phyloP scores from a whole-genome alignment of 2,888 invertebrate species.

The Diplolepis rosae region DNA sequence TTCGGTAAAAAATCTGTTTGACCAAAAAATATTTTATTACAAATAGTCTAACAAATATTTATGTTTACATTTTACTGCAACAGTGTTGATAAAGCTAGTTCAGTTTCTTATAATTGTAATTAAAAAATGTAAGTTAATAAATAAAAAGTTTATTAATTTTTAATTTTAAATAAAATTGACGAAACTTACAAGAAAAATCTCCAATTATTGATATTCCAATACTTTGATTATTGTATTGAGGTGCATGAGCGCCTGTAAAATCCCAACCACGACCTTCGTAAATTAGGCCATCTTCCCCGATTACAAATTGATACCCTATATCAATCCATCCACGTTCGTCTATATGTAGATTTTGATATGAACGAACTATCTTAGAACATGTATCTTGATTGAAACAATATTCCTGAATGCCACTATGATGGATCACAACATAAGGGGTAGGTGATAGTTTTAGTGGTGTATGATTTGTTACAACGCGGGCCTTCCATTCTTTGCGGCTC shows the following conservation, averaged over 20 bases:
- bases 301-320: constrained; percentile 74
- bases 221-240: constrained; percentile 71
- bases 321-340: constrained; percentile 70
- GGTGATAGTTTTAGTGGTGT: constrained; percentile 55
- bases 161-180: neutral
- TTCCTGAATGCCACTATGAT: constrained; percentile 66
- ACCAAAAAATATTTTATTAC: too few species aligned
- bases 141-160: neutral
- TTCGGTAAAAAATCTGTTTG: constrained; percentile 66
- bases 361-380: constrained; percentile 65
- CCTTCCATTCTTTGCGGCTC: constrained; percentile 67
- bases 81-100: too few species aligned
- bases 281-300: constrained; percentile 75
- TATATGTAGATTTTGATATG: constrained; percentile 70
- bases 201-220: constrained; percentile 73
- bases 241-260: constrained; percentile 69
- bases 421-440: constrained; percentile 68
- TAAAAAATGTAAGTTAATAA: too few species aligned
- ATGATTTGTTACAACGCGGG: constrained; percentile 56
- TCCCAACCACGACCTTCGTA: constrained; percentile 74
- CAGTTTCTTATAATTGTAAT: too few species aligned
- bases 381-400: constrained; percentile 61
- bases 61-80: too few species aligned
- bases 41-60: too few species aligned
- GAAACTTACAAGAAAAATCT: constrained; percentile 65